Evolutionary conservation across 1,140 invertebrate species (phyloP).

Genomic region (Andricus grossulariae): DNA sequence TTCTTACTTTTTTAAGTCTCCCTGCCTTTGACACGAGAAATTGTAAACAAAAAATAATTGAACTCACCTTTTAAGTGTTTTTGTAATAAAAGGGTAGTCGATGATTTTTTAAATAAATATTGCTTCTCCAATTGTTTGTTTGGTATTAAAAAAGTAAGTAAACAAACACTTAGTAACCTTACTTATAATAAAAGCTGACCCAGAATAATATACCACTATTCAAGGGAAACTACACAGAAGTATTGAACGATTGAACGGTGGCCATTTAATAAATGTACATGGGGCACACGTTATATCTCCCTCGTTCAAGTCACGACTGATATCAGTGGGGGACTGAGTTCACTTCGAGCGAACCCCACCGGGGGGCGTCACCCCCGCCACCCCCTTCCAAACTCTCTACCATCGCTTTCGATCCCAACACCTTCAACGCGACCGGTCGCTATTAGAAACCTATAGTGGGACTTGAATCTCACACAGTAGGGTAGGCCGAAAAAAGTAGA

Average conservation of each 20-base stretch:
- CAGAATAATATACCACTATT: constrained; percentile 16
- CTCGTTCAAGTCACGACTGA: constrained; percentile 70
- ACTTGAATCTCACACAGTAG: too few species aligned
- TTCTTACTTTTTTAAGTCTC: too few species aligned
- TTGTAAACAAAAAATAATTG: too few species aligned
- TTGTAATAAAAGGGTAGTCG: neutral
- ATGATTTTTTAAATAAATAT: neutral
- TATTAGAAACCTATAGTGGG: neutral
- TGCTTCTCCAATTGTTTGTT: neutral
- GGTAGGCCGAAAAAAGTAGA: too few species aligned
- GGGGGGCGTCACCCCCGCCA: constrained; percentile 11
- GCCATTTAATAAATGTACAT: constrained; percentile 44
- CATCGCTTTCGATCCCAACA: constrained; percentile 17
- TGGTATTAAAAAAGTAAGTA: too few species aligned
- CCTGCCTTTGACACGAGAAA: too few species aligned
- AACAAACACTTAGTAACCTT: neutral
- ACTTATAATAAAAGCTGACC: neutral
- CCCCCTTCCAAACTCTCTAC: neutral
- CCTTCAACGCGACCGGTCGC: neutral
- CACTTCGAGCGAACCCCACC: constrained; percentile 19
- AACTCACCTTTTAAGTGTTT: too few species aligned
- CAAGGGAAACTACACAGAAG: constrained; percentile 16
- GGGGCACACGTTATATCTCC: constrained; percentile 68
- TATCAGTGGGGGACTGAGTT: constrained; percentile 70
- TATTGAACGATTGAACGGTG: constrained; percentile 31